These are phyloP conservation scores for Neuroterus valhalla DNA, from an alignment of 1,140 invertebrate genomes.

Conservation along the genomic window DNA sequence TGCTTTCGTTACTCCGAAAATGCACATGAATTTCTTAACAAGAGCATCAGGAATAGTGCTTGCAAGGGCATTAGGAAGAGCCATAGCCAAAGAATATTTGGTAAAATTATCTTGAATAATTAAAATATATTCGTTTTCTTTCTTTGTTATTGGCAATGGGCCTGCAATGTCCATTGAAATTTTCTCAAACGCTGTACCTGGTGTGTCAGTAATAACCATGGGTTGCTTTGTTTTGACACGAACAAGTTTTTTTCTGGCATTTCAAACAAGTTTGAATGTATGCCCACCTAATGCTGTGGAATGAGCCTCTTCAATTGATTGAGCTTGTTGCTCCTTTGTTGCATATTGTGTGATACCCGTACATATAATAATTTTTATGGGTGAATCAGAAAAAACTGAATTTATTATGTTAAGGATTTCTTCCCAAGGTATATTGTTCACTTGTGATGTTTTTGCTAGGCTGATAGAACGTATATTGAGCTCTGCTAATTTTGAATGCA, in stretches of 20 bases:
- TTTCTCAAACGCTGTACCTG: background rate
- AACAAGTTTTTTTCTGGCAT: slow-evolving; percentile 33
- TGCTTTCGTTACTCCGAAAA: slow-evolving; percentile 32
- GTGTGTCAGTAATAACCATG: slow-evolving; percentile 22
- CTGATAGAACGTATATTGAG: background rate
- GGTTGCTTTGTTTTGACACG: slow-evolving; percentile 12
- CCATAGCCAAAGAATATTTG: slow-evolving; percentile 36
- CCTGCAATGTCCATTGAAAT: slow-evolving; percentile 9
- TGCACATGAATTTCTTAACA: slow-evolving; percentile 36
- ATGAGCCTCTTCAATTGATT: background rate
- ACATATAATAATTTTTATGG: slow-evolving; percentile 26
- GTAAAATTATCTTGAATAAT: slow-evolving; percentile 12
- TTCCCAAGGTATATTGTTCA: background rate
- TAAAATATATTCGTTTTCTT: slow-evolving; percentile 35
- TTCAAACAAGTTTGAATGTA: slow-evolving; percentile 23
- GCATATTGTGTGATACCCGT: background rate
- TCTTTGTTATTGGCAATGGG: background rate
- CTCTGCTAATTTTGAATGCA: too few relatives aligned
- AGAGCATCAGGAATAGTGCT: slow-evolving; percentile 36
- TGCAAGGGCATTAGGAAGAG: background rate
- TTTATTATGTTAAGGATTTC: background rate
- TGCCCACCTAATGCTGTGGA: background rate
- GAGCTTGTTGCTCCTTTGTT: background rate
- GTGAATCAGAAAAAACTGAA: background rate
- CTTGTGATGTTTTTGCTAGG: background rate